A percentile compares a stretch with the other conserved stretches of the same genome.
These are phyloP conservation scores for Heterochromis multidens DNA, from an alignment of 2,113 vertebrate species.

Conservation along the genomic window DNA sequence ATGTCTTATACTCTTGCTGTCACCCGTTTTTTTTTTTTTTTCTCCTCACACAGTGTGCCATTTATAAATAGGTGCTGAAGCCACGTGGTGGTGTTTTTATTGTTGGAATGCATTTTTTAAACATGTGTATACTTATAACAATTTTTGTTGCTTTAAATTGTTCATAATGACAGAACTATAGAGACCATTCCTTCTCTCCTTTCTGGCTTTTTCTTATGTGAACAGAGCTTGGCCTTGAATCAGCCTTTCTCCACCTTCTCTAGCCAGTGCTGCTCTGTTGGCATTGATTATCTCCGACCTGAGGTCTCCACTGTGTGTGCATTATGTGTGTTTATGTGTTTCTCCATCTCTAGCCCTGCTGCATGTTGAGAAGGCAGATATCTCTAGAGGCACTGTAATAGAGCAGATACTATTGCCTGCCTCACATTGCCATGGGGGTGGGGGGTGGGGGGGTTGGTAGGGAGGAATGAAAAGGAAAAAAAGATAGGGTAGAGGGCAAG, in stretches of 20 bases:
- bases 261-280: conserved; percentile 44
- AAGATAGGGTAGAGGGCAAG: conserved; percentile 37
- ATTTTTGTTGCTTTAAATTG: neutral
- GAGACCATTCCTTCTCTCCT: conserved; percentile 12
- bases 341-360: conserved; percentile 30
- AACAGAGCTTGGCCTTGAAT: conserved; percentile 40
- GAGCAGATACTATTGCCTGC: conserved; percentile 54
- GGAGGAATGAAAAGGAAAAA: neutral
- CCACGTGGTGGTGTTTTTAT: conserved; percentile 24
- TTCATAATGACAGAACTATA: neutral
- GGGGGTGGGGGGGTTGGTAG: conserved; percentile 28
- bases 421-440: conserved; percentile 52
- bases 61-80: conserved; percentile 45
- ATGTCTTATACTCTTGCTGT: conserved; percentile 41
- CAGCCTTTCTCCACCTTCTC: conserved; percentile 14
- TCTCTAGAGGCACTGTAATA: conserved; percentile 65
- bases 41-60: neutral
- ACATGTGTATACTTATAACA: neutral
- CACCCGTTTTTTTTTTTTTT: conserved; percentile 12
- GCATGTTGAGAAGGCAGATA: conserved; percentile 65
- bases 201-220: conserved; percentile 38
- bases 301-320: conserved; percentile 15
- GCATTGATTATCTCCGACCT: conserved; percentile 64
- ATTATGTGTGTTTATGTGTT: conserved; percentile 19
- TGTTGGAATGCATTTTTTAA: neutral